Base-by-base conservation (phyloP, 2,113 vertebrate species). In the Ciconia stormi region DNA sequence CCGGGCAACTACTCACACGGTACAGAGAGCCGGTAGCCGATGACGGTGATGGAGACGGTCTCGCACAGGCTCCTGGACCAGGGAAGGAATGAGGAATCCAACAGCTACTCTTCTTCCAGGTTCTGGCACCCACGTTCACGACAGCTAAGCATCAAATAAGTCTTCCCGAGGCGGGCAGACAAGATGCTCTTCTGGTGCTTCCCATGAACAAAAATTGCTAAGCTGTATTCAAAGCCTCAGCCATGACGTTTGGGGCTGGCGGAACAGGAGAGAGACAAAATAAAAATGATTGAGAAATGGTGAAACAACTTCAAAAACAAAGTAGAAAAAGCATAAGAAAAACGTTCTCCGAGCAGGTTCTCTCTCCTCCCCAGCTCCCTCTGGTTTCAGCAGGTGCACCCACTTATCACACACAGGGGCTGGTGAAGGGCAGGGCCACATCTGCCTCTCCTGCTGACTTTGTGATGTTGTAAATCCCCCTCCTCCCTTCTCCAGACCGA, bases 251-350 rank as follows among this genome's bases (percentile, higher is more conserved):
- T 46, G 32, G 29, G 12, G 13, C 3, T 22, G 18, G n/a, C 12
- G 30, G 11, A 50, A 50, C 8, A n/a, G 17, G 17, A 40, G 6
- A 67, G 30, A 58, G 9, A 16, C 14, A 82, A 71, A 79, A 70
- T 7, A 26, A 66, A 77, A 80, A 7, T 0, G 0, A 36, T 0
- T 27, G 11, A 46, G 9, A 67, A 52, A 22, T 2, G 4, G 21
- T 13, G 11, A 81, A 84, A 72, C 14, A 27, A 19, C 14, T 52
- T 66, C 16, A 42, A 59, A 77, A 84, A 40, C n/a, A 25, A 80
- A 90, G 46, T 27, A 63, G 72, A 36, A 21, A 26, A 69, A 82
- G 27, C 44, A 70, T 8, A 36, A 63, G 12, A 11, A 66, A 47
- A 25, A 10, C 4, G 2, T 42, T 56, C 40, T 66, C 9, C 2